Evolutionary conservation across 2,888 invertebrate species (phyloP), one percentile per base, ranked within the genome.

Genomic region (Opisthograptis luteolata): DNA sequence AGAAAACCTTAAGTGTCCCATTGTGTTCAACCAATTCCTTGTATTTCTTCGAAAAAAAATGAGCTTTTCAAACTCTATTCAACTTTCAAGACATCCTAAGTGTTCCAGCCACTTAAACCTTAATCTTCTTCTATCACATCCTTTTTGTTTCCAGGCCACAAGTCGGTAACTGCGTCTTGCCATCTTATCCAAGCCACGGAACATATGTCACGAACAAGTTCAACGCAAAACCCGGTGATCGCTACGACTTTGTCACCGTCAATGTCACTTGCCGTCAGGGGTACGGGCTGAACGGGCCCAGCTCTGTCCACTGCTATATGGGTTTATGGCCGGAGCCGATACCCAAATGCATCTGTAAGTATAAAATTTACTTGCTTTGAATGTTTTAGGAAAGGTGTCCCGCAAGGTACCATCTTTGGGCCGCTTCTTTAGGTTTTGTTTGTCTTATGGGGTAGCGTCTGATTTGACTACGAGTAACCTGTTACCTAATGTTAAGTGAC

Each of bases 251-350:
- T 0, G 55, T 75, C 1, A 61, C 64, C 1, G 41, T 86, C 2
- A 79, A 76, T 25, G 66, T 81, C 6, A 70, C 72, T 9, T 87
- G 87, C 53, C 47, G 64, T 2, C 60, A 60, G 7, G 79, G 79
- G 2, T 87, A 76, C 39, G 76, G 72, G 0, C 53, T 79, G 0
- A 24, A 62, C 0, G 76, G 69, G 0, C 19, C 44, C 1, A 46
- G 24, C 7, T 25, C 46, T 0, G 40, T 76, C 9, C 64, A 63
- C 53, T 86, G 86, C 43, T 58, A 58, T n/a, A 60, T 68, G 0
- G 85, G 84, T 0, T 28, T 32, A 0, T 87, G 80, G 85, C 64
- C 65, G 1, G 49, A 47, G 4, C 17, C 9, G 27, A 45, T 70
- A 9, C 70, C 72, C 0, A 52, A 55, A 37, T 68, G 75, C 46